Conservation (phyloP, 1,140 invertebrate genomes). For the Drosophila nasuta region DNA sequence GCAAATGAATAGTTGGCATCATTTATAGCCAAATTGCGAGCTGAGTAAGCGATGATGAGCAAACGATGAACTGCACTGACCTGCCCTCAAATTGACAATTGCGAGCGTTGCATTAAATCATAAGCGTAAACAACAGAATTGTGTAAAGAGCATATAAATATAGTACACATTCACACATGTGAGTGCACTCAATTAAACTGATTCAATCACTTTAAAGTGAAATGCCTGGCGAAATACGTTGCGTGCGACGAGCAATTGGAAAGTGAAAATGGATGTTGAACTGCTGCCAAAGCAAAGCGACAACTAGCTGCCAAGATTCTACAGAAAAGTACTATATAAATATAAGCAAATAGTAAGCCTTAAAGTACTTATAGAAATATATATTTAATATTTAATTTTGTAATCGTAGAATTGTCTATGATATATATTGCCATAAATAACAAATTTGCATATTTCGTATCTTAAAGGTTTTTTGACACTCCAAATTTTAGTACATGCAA, state of each 20-base stretch:
- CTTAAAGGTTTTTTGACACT: neutral
- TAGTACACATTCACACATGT: conserved; percentile 18
- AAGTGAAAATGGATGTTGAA: conserved; percentile 59
- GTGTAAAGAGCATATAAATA: conserved; percentile 23
- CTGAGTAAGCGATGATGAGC: neutral
- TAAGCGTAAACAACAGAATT: conserved; percentile 56
- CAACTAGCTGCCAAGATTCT: neutral
- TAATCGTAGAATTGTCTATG: no score
- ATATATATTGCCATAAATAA: neutral
- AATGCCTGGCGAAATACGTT: conserved; percentile 47
- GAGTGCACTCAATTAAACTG: conserved; percentile 64
- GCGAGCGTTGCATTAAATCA: conserved; percentile 57
- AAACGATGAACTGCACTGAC: conserved; percentile 46
- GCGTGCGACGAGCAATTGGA: conserved; percentile 53
- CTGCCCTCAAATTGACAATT: conserved; percentile 56
- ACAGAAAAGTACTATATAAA: neutral
- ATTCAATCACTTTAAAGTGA: conserved; percentile 70
- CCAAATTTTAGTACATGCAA: neutral
- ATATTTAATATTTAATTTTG: no score
- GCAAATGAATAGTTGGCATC: conserved; percentile 44
- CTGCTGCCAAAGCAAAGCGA: conserved; percentile 25
- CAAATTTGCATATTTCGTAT: neutral
- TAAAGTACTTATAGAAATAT: no score
- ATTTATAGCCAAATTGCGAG: conserved; percentile 34
- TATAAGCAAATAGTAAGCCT: no score